Percentiles rank a stretch among this genome's conserved stretches.
Conservation (phyloP, 2,888 invertebrate species). For the Philaethria dido region DNA sequence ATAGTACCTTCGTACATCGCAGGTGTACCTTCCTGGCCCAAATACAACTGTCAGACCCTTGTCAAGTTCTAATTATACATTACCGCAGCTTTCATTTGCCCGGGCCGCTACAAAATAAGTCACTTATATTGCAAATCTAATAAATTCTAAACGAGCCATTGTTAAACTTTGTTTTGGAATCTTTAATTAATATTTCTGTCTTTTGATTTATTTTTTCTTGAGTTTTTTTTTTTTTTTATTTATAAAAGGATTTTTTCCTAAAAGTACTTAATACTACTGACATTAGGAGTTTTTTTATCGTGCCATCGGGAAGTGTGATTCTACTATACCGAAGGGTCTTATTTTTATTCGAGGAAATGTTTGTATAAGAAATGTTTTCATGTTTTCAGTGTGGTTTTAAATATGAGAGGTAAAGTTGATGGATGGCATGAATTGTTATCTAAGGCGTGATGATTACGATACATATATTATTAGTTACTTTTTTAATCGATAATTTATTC, state of each 20-base stretch:
- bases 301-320: no score
- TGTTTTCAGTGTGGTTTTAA: neutral
- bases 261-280: no score
- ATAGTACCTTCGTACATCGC: conserved; percentile 33
- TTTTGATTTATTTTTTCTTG: neutral
- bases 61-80: conserved; percentile 80
- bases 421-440: neutral
- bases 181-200: neutral
- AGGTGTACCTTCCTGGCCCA: conserved; percentile 51
- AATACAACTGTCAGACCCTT: conserved; percentile 81
- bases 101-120: conserved; percentile 48
- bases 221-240: neutral
- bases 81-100: conserved; percentile 76
- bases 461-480: neutral
- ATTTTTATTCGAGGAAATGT: neutral
- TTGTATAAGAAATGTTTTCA: neutral
- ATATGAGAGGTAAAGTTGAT: neutral
- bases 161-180: conserved; percentile 6
- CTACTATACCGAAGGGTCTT: no score
- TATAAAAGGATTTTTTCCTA: no score
- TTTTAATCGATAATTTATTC: no score
- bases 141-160: conserved; percentile 19
- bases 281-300: no score
- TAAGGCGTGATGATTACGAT: neutral
- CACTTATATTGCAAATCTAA: conserved; percentile 52